Conservation (phyloP, 2,888 invertebrate genomes). For the Pocota personata region DNA sequence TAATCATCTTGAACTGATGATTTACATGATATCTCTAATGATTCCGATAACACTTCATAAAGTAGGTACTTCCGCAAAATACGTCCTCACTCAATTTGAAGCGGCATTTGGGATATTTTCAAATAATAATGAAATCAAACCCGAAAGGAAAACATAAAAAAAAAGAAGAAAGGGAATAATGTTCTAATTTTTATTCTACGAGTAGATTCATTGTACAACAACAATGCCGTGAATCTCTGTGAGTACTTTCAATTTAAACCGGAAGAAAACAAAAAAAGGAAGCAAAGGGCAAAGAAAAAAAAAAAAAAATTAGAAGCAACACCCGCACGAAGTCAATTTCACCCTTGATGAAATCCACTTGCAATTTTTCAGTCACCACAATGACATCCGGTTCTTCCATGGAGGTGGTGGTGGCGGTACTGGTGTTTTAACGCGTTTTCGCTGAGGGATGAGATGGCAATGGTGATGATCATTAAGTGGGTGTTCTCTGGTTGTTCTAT, state of each 20-base stretch:
- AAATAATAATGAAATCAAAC: slow-evolving; percentile 61
- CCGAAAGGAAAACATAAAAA: slow-evolving; percentile 24
- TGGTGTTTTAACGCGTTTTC: slow-evolving; percentile 40
- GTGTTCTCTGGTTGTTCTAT: slow-evolving; percentile 39
- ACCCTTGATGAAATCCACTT: slow-evolving; percentile 73
- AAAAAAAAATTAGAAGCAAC: slow-evolving; percentile 67
- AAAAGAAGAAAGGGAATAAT: slow-evolving; percentile 41
- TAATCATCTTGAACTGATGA: slow-evolving; percentile 52
- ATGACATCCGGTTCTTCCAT: slow-evolving; percentile 56
- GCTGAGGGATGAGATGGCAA: slow-evolving; percentile 21
- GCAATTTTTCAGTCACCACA: slow-evolving; percentile 72
- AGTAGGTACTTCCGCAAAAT: slow-evolving; percentile 61
- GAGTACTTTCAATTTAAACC: slow-evolving; percentile 63
- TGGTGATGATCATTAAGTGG: slow-evolving; percentile 64
- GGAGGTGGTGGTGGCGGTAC: not conserved
- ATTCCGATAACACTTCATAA: slow-evolving; percentile 63
- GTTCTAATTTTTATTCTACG: slow-evolving; percentile 60
- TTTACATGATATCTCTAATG: slow-evolving; percentile 65
- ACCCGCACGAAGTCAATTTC: slow-evolving; percentile 74
- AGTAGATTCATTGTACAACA: slow-evolving; percentile 53
- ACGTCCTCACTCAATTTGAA: slow-evolving; percentile 65
- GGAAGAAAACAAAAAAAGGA: slow-evolving; percentile 39
- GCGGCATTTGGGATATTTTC: slow-evolving; percentile 51
- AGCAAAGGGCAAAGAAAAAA: slow-evolving; percentile 38
- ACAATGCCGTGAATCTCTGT: slow-evolving; percentile 26